phyloP scores from a whole-genome alignment of 2,113 vertebrate genomes.

The Saguinus imperator region DNA sequence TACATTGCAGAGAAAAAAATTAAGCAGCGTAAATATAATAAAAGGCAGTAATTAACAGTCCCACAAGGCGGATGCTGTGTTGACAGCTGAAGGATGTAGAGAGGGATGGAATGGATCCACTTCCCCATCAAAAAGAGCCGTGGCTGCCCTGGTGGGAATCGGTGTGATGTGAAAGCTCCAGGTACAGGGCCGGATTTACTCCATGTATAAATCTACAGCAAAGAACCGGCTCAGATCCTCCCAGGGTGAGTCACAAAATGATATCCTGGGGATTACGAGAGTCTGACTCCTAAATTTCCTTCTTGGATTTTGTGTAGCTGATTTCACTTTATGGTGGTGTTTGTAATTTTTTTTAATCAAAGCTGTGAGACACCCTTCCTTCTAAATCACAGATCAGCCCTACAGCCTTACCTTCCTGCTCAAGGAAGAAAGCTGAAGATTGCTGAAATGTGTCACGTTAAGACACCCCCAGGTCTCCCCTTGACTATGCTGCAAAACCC shows the following conservation, averaged over 20 bases:
- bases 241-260: neutral
- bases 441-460: neutral
- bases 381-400: neutral
- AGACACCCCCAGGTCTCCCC: neutral
- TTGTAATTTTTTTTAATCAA: constrained; percentile 8
- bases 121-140: neutral
- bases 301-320: neutral
- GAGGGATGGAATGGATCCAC: neutral
- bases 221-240: neutral
- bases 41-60: constrained; percentile 78
- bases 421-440: neutral
- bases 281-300: constrained; percentile 17
- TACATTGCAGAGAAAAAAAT: constrained; percentile 74
- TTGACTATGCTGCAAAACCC: neutral
- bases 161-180: neutral
- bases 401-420: neutral
- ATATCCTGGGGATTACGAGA: neutral
- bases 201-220: fast-evolving
- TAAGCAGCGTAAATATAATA: constrained; percentile 79
- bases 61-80: constrained; percentile 53
- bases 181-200: neutral
- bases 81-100: constrained; percentile 57
- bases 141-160: neutral
- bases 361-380: constrained; percentile 6
- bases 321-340: neutral